Conservation (phyloP, 2,797 vertebrate species). For the Rhincodon typus region DNA sequence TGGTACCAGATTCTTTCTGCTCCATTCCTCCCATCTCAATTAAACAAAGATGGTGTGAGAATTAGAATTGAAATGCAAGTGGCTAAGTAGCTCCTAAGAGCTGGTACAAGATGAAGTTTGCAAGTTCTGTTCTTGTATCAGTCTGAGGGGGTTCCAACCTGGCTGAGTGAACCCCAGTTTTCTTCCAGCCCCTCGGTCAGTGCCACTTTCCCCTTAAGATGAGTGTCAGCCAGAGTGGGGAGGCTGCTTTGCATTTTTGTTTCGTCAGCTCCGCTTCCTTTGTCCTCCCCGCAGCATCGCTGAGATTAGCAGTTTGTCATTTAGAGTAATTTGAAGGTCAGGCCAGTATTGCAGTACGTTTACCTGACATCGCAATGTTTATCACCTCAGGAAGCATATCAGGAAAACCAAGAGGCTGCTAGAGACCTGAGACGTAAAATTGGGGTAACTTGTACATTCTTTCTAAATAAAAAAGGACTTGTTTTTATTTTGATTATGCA, state of each 20-base stretch:
- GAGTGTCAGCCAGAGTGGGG: neutral
- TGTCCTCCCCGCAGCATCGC: neutral
- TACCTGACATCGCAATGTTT: no score
- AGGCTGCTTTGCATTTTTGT: neutral
- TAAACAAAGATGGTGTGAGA: neutral
- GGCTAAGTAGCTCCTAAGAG: neutral
- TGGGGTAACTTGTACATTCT: neutral
- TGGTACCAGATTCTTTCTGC: neutral
- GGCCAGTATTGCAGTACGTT: neutral
- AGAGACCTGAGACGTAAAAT: neutral
- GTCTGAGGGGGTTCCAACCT: neutral
- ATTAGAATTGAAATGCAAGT: neutral
- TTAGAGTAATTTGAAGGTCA: neutral
- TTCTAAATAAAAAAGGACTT: no score
- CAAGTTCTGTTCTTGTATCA: neutral
- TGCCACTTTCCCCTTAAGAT: neutral
- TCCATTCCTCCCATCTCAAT: neutral
- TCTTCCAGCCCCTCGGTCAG: neutral
- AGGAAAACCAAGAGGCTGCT: neutral
- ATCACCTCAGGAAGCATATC: neutral
- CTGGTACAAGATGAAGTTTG: neutral
- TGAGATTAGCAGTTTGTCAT: neutral
- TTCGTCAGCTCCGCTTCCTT: neutral
- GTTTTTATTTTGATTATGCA: neutral
- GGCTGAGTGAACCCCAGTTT: no score